phyloP scores from a whole-genome alignment of 2,888 invertebrate species.

The Magallana nippona region DNA sequence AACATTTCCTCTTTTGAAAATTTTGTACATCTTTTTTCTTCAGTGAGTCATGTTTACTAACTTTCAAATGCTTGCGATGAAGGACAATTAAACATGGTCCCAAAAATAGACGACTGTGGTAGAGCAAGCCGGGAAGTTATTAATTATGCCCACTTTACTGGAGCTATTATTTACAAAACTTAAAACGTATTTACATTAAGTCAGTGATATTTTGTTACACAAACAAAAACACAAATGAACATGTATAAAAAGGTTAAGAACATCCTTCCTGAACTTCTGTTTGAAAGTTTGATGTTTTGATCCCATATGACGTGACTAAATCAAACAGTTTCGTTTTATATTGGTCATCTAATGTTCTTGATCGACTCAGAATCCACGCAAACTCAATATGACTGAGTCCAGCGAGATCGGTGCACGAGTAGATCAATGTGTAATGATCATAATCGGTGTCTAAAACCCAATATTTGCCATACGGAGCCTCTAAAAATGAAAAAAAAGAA shows the following conservation, averaged over 20 bases:
- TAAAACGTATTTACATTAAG: slow-evolving; percentile 8
- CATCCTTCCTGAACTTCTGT: slow-evolving; percentile 54
- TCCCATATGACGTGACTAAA: slow-evolving; percentile 52
- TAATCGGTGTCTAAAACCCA: slow-evolving; percentile 67
- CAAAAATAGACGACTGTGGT: not conserved
- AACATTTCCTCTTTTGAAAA: slow-evolving; percentile 8
- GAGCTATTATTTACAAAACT: slow-evolving; percentile 25
- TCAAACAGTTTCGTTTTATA: slow-evolving; percentile 50
- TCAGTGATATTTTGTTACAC: slow-evolving; percentile 6
- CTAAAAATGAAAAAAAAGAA: slow-evolving; percentile 49
- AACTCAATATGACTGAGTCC: slow-evolving; percentile 58
- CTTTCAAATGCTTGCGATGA: slow-evolving; percentile 7
- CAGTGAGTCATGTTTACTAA: slow-evolving; percentile 12
- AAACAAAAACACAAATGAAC: not conserved
- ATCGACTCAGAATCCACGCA: slow-evolving; percentile 62
- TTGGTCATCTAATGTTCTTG: slow-evolving; percentile 50
- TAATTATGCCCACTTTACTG: slow-evolving; percentile 14
- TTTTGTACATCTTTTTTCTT: not conserved
- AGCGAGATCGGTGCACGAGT: slow-evolving; percentile 57
- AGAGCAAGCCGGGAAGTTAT: not conserved
- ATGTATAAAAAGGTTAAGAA: not conserved
- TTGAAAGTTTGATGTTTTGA: slow-evolving; percentile 56
- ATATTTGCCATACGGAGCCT: slow-evolving; percentile 59
- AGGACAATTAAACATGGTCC: slow-evolving; percentile 2
- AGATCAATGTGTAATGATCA: slow-evolving; percentile 60